Evolutionary conservation across 1,140 invertebrate species (phyloP).

Genomic region (Zeugodacus cucurbitae): DNA sequence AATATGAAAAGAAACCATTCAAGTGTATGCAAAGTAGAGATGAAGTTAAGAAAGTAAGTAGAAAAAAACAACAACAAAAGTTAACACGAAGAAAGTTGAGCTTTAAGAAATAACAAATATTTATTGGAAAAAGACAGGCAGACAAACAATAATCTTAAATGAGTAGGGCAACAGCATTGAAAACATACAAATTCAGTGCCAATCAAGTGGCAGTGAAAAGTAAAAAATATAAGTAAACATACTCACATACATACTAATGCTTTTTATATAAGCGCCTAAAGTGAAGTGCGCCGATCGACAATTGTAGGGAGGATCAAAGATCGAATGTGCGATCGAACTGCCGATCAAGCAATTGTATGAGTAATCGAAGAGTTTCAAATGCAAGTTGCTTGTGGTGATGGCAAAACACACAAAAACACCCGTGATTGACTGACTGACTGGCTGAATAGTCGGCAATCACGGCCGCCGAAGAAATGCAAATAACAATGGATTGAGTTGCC

Average conservation of each 20-base stretch:
- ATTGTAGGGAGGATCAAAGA: constrained; percentile 10
- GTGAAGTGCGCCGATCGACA: background rate
- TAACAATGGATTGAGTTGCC: constrained; percentile 14
- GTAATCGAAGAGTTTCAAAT: background rate
- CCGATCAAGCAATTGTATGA: constrained; percentile 23
- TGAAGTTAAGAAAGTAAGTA: background rate
- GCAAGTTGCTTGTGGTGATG: background rate
- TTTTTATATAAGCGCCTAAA: background rate
- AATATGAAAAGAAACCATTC: background rate
- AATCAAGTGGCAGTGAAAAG: constrained; percentile 22
- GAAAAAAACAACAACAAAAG: background rate
- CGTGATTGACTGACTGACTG: constrained; percentile 15
- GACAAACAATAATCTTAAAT: background rate
- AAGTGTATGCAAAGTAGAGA: background rate
- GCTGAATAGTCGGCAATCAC: background rate
- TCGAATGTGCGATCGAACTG: constrained; percentile 5
- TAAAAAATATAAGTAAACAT: background rate
- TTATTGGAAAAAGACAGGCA: background rate
- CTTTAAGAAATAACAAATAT: background rate
- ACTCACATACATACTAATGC: background rate
- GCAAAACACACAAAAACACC: background rate
- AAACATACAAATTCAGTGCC: constrained; percentile 6
- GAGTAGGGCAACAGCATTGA: background rate
- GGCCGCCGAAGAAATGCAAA: background rate
- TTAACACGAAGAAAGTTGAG: background rate